These are phyloP conservation scores for Pitangus sulphuratus DNA, from an alignment of 2,797 vertebrate genomes.

Conservation along the genomic window DNA sequence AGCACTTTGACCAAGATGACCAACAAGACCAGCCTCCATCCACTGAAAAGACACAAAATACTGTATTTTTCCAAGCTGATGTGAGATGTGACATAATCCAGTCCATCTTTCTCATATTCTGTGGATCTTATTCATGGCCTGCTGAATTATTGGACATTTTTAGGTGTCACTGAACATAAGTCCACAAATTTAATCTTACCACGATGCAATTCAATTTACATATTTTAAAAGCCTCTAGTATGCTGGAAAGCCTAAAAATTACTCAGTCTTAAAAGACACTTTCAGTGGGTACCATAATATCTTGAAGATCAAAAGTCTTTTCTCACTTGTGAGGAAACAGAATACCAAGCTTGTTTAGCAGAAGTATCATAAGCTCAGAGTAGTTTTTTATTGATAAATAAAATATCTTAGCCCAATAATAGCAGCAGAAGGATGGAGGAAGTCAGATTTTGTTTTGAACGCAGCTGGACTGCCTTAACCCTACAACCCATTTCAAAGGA, in stretches of 20 bases:
- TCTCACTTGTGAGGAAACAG: not conserved
- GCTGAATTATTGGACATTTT: not conserved
- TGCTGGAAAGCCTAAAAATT: not conserved
- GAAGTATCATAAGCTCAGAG: not conserved
- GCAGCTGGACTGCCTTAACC: not conserved
- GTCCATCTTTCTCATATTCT: not conserved
- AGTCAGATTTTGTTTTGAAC: not conserved
- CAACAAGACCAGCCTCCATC: slow-evolving; percentile 97
- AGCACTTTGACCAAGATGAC: slow-evolving; percentile 97
- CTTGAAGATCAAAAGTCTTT: not conserved
- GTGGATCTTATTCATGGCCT: not conserved
- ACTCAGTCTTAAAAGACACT: not conserved
- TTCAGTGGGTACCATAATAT: not conserved
- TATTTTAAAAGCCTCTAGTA: not conserved
- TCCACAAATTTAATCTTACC: not conserved
- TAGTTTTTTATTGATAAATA: not conserved
- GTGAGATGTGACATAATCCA: not conserved
- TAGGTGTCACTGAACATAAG: not conserved
- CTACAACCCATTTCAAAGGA: not conserved
- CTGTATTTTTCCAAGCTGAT: not conserved
- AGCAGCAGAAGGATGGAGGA: not conserved
- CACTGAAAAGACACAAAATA: slow-evolving; percentile 78
- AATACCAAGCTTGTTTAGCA: not conserved
- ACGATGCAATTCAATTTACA: not conserved
- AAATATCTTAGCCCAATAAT: not conserved